Base-by-base conservation (phyloP, 2,888 invertebrate genomes). In the Mechanitis messenoides region DNA sequence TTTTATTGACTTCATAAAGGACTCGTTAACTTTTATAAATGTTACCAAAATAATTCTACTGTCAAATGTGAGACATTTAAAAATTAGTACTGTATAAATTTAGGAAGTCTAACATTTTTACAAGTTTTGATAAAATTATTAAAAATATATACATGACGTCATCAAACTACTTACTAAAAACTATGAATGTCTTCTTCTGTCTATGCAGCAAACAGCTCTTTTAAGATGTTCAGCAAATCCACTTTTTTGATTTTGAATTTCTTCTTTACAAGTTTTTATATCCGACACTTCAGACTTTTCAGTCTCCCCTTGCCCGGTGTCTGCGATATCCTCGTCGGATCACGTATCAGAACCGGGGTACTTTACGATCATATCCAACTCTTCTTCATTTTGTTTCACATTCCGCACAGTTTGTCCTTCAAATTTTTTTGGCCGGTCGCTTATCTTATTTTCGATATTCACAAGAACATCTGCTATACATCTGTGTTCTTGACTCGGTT, bases 281-380 rank as follows among this genome's bases (percentile, higher is more conserved):
- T 72, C 68, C 61, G 79, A 74, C 69, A 68, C 66, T 68, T 74
- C 72, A 55, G 71, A 71, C 71, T 62, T 69, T 63, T 86, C 87
- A 84, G 84, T 86, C 84, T 86, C 86, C 67, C 70, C 76, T 69
- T 75, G 77, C 70, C 74, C 78, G 68, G 72, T 71, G 66, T 75
- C 79, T 59, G 74, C 78, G 56, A 72, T 58, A 62, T 80, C 78
- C 68, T 85, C 88, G 63, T 87, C 89, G 90, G 90, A 91, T 91
- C 91, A 91, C 86, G 91, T 90, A 76, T 90, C 89, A 74, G 89
- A 77, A 60, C 85, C 83, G 47, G 85, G 88, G 58, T 90, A 91
- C 69, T 85, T 90, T 54, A 87, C 87, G 61, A 90, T 90, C 69
- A 90, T 77, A 74, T 90, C 86, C 71, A 90, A 74, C 72, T 91